Evolutionary conservation across 2,888 invertebrate genomes (phyloP), one percentile per base, ranked within the genome.

Genomic region (Cephalotes varians): DNA sequence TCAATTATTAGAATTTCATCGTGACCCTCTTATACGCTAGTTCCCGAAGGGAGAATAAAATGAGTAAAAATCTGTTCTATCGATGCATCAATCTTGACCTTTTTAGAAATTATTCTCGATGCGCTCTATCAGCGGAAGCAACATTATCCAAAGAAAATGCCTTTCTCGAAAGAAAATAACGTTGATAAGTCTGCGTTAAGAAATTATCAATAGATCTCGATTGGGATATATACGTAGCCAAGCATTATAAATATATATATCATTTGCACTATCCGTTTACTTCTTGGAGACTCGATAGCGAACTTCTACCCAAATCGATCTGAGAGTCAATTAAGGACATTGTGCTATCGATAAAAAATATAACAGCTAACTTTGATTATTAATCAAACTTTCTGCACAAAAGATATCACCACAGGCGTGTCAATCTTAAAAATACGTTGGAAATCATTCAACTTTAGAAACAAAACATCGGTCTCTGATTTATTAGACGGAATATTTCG

Each of bases 1-100:
- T 88, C 69, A 87, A 88, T 87, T 88, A 87, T 87, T 84, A 67
- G 62, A 67, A 25, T 40, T 69, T 71, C 60, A 54, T 80, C 62
- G 54, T 76, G 67, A 84, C 67, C 51, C 64, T 72, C 67, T 72
- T 60, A 31, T 15, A 40, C n/a, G 56, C 34, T 47, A n/a, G 51
- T 81, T 67, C 83, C 76, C 51, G 40, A 73, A 74, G 49, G 47
- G 18, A 47, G 44, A 34, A 79, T 85, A 60, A 67, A 65, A 77
- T 74, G 69, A 37, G 18, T 31, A 58, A 54, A 10, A 74, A 77
- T 74, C 74, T 65, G 65, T 65, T 49, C 21, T 74, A 74, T 74
- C 65, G 74, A 74, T 65, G 47, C 65, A 47, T 74, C 65, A 65
- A 65, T 74, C 65, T 74, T 65, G 74, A 74, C 34, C 65, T 64